Evolutionary conservation across 2,113 vertebrate species (phyloP).

Genomic region (Phalacrocorax brasilianus): DNA sequence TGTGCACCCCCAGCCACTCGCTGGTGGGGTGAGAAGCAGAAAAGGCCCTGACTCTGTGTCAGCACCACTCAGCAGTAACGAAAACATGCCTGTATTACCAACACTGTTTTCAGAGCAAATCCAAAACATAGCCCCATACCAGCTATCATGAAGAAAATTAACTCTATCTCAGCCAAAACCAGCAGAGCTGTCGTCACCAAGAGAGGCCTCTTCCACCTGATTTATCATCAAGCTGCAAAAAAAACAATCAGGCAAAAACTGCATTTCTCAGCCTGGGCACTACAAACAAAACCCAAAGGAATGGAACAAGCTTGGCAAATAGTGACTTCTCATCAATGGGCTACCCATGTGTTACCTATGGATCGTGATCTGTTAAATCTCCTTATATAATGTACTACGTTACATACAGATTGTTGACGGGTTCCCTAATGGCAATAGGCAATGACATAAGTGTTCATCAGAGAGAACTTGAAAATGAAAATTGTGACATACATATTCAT

Average conservation of each 20-base stretch:
- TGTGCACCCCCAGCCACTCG: too few species aligned
- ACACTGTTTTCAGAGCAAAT: background rate
- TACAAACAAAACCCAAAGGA: background rate
- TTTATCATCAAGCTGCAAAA: background rate
- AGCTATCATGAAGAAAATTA: background rate
- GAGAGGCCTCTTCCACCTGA: background rate
- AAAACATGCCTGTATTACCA: too few species aligned
- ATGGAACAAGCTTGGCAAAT: background rate
- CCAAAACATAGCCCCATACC: background rate
- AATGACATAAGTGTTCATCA: fast-evolving
- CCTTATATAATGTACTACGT: background rate
- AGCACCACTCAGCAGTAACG: background rate
- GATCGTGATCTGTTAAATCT: background rate
- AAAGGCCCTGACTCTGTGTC: background rate
- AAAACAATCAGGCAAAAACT: background rate
- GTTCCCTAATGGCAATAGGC: background rate
- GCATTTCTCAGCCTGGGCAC: background rate
- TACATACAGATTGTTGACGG: background rate
- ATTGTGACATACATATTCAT: background rate
- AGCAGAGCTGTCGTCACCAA: background rate
- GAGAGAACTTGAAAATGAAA: background rate
- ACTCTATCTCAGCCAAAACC: background rate
- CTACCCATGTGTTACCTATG: background rate
- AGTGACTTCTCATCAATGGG: background rate
- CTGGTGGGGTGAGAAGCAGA: too few species aligned